These are phyloP conservation scores for Orius insidiosus DNA, from an alignment of 1,140 invertebrate genomes.

Conservation along the genomic window DNA sequence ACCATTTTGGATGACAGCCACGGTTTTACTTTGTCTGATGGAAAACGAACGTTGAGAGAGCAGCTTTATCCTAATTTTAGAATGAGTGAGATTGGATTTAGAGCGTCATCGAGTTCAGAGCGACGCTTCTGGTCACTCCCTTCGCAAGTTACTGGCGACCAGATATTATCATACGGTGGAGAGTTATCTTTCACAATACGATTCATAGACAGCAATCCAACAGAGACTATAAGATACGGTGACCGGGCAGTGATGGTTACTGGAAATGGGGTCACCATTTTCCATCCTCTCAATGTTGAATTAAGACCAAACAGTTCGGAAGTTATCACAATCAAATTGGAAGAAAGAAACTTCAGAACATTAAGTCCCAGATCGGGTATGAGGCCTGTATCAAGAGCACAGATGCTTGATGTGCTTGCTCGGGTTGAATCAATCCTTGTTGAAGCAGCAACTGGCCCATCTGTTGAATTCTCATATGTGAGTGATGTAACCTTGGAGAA, in stretches of 20 bases:
- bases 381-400: background rate
- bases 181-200: conserved; percentile 53
- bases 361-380: background rate
- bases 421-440: conserved; percentile 71
- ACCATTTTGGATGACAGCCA: conserved; percentile 37
- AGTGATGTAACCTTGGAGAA: conserved; percentile 65
- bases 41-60: conserved; percentile 31
- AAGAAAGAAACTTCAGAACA: background rate
- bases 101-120: conserved; percentile 27
- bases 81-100: conserved; percentile 44
- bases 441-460: conserved; percentile 50
- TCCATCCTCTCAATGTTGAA: conserved; percentile 44
- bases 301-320: conserved; percentile 33
- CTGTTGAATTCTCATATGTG: conserved; percentile 51
- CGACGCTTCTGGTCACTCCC: conserved; percentile 58
- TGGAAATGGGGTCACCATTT: conserved; percentile 49
- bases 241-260: conserved; percentile 66
- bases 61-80: conserved; percentile 34
- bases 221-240: conserved; percentile 32
- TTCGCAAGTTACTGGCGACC: conserved; percentile 57
- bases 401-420: conserved; percentile 53
- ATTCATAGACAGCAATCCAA: conserved; percentile 36
- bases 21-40: conserved; percentile 46
- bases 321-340: conserved; percentile 26
- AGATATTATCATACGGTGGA: conserved; percentile 79